phyloP scores from a whole-genome alignment of 2,113 vertebrate species.

The Tragelaphus imberbis region DNA sequence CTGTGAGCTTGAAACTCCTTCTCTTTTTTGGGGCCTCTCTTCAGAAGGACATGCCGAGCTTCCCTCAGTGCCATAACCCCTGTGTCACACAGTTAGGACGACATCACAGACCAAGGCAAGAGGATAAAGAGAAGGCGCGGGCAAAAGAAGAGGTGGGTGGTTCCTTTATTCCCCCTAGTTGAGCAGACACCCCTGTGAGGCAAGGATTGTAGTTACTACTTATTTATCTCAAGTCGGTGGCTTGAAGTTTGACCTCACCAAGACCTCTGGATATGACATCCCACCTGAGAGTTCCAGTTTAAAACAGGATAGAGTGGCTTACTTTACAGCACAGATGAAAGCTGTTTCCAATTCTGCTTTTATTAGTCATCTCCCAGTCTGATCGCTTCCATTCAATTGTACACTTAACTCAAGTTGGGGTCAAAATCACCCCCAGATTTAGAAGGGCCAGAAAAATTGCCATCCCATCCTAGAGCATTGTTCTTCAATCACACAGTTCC shows the following conservation, averaged over 20 bases:
- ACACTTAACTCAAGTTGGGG: constrained; percentile 56
- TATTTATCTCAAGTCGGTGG: constrained; percentile 56
- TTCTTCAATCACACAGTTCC: constrained; percentile 79
- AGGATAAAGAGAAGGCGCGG: constrained; percentile 51
- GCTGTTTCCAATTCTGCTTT: constrained; percentile 60
- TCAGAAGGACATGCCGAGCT: constrained; percentile 49
- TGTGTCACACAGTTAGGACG: constrained; percentile 60
- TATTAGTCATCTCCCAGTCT: constrained; percentile 64
- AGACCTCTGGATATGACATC: constrained; percentile 52
- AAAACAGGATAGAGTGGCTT: constrained; percentile 49
- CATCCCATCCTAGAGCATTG: constrained; percentile 69
- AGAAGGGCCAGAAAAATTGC: constrained; percentile 75
- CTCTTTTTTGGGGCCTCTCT: constrained; percentile 51
- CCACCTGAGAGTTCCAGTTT: constrained; percentile 51
- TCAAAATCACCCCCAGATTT: constrained; percentile 69
- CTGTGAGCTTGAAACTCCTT: constrained; percentile 34
- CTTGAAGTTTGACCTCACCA: constrained; percentile 70
- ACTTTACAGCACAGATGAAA: constrained; percentile 46
- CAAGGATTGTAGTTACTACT: constrained; percentile 27
- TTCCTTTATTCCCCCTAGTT: constrained; percentile 64
- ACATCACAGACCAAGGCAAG: constrained; percentile 59
- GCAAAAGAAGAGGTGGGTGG: constrained; percentile 46
- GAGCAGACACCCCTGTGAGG: constrained; percentile 34
- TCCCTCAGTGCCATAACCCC: constrained; percentile 36
- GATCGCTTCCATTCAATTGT: constrained; percentile 67